Conservation (phyloP, 2,797 vertebrate species). For the Argya squamiceps region DNA sequence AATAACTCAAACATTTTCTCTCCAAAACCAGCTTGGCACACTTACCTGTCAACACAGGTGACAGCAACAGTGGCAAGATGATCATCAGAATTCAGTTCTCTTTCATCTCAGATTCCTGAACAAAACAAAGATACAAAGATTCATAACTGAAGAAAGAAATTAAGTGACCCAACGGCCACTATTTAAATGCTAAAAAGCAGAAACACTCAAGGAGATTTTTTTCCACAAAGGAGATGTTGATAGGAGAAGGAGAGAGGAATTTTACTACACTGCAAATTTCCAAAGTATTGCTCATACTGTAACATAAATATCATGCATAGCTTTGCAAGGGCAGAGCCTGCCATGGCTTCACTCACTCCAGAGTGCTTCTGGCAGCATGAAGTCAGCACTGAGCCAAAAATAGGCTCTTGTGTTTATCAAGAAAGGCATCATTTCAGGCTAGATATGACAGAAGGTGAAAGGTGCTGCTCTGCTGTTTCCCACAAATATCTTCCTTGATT, state of each 20-base stretch:
- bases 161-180: background rate
- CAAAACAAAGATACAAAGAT: background rate
- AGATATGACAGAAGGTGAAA: background rate
- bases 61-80: background rate
- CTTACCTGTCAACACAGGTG: background rate
- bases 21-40: background rate
- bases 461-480: background rate
- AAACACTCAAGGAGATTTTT: rapidly evolving
- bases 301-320: background rate
- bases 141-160: background rate
- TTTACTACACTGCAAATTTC: background rate
- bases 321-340: background rate
- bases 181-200: background rate
- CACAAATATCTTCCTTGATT: background rate
- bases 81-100: background rate
- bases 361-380: background rate
- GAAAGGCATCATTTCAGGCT: background rate
- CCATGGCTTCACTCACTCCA: background rate
- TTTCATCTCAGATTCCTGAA: background rate
- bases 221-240: background rate
- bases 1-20: background rate
- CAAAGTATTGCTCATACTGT: background rate
- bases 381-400: background rate
- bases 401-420: background rate
- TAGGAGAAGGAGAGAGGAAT: background rate